phyloP scores from a whole-genome alignment of 2,888 invertebrate species.

The Sphaeridia pumilis region DNA sequence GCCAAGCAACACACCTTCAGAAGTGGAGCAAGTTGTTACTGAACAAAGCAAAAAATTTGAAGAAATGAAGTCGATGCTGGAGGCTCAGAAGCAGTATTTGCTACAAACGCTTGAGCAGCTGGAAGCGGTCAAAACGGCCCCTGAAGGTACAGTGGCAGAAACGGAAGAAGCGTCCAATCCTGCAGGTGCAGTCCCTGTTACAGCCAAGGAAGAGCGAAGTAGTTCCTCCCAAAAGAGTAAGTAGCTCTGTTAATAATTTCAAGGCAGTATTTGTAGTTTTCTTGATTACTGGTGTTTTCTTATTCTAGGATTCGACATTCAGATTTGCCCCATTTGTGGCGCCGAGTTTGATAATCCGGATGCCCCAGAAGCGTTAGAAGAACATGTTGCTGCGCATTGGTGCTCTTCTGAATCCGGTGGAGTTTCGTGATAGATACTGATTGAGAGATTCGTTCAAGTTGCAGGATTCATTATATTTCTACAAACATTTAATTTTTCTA shows the following conservation, averaged over 20 bases:
- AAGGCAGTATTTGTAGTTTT: too few relatives aligned
- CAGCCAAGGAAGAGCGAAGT: neutral
- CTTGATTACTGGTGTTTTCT: too few relatives aligned
- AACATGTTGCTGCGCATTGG: conserved; percentile 36
- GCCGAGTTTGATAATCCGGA: conserved; percentile 33
- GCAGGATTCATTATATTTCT: neutral
- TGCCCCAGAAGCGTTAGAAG: conserved; percentile 33
- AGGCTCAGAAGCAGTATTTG: conserved; percentile 31
- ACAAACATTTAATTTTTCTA: neutral
- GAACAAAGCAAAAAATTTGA: conserved; percentile 33
- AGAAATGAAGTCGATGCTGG: conserved; percentile 32
- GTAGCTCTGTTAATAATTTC: too few relatives aligned
- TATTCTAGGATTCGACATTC: conserved; percentile 30
- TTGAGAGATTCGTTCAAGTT: neutral
- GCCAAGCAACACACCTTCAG: neutral
- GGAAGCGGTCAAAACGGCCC: conserved; percentile 24
- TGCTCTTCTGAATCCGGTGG: conserved; percentile 11
- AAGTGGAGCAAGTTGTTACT: conserved; percentile 20
- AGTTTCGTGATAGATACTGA: neutral
- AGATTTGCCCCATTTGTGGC: conserved; percentile 35
- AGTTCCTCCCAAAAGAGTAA: neutral
- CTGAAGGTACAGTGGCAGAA: neutral
- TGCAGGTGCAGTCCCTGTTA: neutral
- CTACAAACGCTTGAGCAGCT: conserved; percentile 25
- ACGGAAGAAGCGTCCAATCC: neutral